Evolutionary conservation across 2,113 vertebrate genomes (phyloP).

Genomic region (Tauraco erythrolophus): DNA sequence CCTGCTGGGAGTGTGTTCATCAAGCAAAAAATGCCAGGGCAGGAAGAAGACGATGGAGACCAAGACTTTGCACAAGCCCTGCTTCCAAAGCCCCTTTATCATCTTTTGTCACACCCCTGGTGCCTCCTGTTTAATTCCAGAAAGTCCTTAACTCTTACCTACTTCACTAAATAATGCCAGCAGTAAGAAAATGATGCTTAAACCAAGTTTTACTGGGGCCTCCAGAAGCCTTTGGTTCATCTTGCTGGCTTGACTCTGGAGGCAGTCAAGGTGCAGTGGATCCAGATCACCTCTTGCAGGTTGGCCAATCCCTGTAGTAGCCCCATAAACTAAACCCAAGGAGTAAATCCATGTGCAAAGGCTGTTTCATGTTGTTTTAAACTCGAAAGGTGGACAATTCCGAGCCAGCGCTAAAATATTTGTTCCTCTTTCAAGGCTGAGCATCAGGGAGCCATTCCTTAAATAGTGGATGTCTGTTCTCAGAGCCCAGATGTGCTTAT

Average conservation of each 20-base stretch:
- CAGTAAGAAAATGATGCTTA: neutral
- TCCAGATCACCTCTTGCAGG: neutral
- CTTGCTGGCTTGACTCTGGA: neutral
- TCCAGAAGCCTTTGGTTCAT: neutral
- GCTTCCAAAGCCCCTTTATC: neutral
- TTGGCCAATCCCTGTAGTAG: neutral
- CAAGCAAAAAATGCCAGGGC: neutral
- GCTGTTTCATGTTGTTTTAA: neutral
- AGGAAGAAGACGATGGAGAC: neutral
- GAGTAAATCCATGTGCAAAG: neutral
- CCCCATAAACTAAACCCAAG: neutral
- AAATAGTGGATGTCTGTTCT: neutral
- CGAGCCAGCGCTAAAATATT: constrained; percentile 15
- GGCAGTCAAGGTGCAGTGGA: neutral
- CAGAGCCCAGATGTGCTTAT: neutral
- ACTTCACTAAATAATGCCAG: neutral
- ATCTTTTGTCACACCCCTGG: neutral
- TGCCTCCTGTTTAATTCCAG: neutral
- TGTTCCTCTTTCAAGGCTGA: constrained; percentile 9
- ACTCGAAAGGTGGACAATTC: neutral
- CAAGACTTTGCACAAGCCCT: neutral
- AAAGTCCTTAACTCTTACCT: neutral
- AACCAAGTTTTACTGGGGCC: neutral
- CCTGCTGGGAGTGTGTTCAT: neutral
- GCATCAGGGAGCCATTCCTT: constrained; percentile 25